These are phyloP conservation scores for Forbesichthys agassizii DNA, from an alignment of 2,113 vertebrate genomes.

Conservation along the genomic window DNA sequence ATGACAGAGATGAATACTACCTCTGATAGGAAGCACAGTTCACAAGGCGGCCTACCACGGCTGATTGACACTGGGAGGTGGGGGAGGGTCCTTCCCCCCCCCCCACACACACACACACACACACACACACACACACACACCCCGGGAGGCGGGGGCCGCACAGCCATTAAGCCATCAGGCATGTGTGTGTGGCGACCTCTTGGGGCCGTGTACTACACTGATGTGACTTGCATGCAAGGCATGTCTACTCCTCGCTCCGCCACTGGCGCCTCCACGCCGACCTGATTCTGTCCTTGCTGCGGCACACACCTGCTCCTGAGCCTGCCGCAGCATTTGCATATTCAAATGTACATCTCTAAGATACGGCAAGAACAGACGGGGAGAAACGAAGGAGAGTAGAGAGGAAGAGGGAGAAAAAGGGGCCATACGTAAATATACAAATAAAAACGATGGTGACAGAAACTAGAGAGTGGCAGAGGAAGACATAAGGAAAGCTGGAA, in stretches of 20 bases:
- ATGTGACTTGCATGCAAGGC: conserved; percentile 69
- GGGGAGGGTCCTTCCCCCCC: conserved; percentile 10
- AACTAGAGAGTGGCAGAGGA: neutral
- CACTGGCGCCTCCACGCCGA: conserved; percentile 45
- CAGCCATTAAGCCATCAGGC: conserved; percentile 28
- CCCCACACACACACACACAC: conserved; percentile 4
- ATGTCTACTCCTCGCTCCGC: conserved; percentile 27
- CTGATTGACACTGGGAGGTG: conserved; percentile 18
- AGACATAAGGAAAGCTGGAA: conserved; percentile 5
- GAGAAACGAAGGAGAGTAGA: neutral
- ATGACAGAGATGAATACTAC: conserved; percentile 51
- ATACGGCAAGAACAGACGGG: conserved; percentile 22
- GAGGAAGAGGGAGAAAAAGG: neutral
- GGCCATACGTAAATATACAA: neutral
- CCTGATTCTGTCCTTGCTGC: conserved; percentile 74
- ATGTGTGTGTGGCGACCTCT: conserved; percentile 45
- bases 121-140: conserved; percentile 7
- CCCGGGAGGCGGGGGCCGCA: conserved; percentile 10
- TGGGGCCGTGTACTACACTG: conserved; percentile 51
- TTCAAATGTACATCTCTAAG: conserved; percentile 65
- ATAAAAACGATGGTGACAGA: neutral
- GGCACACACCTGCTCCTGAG: conserved; percentile 72
- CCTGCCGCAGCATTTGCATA: conserved; percentile 71
- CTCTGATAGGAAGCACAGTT: neutral
- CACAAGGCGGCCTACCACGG: conserved; percentile 15